A percentile compares a stretch with the other conserved stretches of the same genome.
phyloP scores from a whole-genome alignment of 2,797 vertebrate species.

The Adelosebastes latens region DNA sequence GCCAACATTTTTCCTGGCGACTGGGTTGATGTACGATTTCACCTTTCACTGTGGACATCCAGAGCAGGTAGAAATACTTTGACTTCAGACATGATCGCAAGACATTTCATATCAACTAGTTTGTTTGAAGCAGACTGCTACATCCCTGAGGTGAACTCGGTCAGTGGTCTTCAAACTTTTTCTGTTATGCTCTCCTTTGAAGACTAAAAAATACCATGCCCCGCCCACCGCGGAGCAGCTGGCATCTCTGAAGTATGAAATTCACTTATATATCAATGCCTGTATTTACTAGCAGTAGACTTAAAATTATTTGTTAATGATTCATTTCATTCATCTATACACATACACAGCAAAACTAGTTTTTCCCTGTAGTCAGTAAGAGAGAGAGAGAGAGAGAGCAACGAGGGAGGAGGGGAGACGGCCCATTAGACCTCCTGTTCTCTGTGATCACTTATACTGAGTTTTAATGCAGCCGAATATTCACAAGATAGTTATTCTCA shows the following conservation, averaged over 20 bases:
- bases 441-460: background rate
- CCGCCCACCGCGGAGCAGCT: background rate
- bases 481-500: background rate
- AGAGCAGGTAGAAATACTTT: background rate
- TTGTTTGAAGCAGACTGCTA: background rate
- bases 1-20: background rate
- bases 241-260: background rate
- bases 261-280: background rate
- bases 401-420: background rate
- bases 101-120: background rate
- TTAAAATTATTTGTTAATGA: background rate
- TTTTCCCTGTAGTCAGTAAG: background rate
- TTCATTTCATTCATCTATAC: background rate
- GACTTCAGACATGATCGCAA: background rate
- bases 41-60: background rate
- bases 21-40: background rate
- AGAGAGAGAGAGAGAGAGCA: background rate
- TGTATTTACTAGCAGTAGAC: background rate
- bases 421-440: background rate
- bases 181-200: background rate
- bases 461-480: background rate
- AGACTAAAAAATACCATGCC: background rate
- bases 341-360: background rate
- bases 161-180: background rate
- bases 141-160: background rate